phyloP scores from a whole-genome alignment of 2,888 invertebrate genomes.

The Thereva unica region DNA sequence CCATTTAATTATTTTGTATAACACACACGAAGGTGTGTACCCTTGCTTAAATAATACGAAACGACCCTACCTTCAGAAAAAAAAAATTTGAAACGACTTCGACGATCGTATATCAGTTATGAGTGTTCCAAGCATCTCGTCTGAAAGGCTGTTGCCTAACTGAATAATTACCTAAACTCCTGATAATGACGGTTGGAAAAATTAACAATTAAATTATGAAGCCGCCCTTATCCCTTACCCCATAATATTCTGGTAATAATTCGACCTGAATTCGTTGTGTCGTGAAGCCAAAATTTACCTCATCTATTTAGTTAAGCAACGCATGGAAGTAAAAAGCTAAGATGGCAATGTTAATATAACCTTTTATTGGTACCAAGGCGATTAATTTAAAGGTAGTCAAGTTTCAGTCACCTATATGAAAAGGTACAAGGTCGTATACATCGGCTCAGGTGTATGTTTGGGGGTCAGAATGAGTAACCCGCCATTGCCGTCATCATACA shows the following conservation, averaged over 20 bases:
- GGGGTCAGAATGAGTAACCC: not conserved
- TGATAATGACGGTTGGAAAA: conserved; percentile 35
- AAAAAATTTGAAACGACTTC: conserved; percentile 5
- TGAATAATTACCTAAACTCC: conserved; percentile 33
- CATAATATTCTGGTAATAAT: conserved; percentile 15
- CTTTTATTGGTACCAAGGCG: conserved; percentile 8
- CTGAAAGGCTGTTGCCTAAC: conserved; percentile 10
- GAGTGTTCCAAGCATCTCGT: conserved; percentile 27
- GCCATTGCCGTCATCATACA: no score
- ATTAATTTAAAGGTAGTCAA: conserved; percentile 19
- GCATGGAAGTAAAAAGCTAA: conserved; percentile 1
- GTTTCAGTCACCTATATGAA: conserved; percentile 11
- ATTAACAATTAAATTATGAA: conserved; percentile 35
- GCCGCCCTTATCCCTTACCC: conserved; percentile 25
- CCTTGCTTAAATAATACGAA: no score
- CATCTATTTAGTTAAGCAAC: conserved; percentile 8
- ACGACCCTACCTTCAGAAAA: no score
- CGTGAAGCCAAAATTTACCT: conserved; percentile 19
- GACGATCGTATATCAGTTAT: conserved; percentile 26
- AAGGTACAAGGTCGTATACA: not conserved
- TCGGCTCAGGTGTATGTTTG: conserved; percentile 17
- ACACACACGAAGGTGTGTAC: no score
- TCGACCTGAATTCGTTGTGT: conserved; percentile 16
- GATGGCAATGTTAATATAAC: not conserved
- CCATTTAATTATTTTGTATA: no score